phyloP scores from a whole-genome alignment of 2,113 vertebrate genomes.

The Gambusia holbrooki region DNA sequence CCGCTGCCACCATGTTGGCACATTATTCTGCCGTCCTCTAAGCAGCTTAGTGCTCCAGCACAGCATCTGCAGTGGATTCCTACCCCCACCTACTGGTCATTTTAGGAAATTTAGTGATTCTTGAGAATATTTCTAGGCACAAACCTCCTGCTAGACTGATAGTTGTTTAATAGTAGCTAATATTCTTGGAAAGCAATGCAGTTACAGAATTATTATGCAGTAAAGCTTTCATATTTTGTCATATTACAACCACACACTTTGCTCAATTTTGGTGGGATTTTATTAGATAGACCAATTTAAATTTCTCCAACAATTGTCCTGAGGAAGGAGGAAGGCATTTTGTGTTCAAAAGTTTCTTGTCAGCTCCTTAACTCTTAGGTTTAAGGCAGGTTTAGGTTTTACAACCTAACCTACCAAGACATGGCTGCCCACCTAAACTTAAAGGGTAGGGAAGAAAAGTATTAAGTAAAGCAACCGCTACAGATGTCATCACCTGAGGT shows the following conservation, averaged over 20 bases:
- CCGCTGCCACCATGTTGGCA: background rate
- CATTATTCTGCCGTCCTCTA: background rate
- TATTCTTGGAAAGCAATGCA: background rate
- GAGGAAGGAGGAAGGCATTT: background rate
- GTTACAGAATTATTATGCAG: background rate
- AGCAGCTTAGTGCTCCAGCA: background rate
- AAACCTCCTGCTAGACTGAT: background rate
- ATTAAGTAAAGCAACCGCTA: background rate
- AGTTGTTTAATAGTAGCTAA: background rate
- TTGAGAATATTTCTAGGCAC: background rate
- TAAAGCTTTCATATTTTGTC: background rate
- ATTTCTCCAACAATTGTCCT: background rate
- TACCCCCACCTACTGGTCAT: conserved; percentile 75
- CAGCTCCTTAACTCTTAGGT: too few species aligned
- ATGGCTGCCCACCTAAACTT: background rate
- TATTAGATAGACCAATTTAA: background rate
- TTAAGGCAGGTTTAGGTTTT: background rate
- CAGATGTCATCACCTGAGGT: background rate
- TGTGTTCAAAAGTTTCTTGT: background rate
- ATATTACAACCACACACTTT: background rate
- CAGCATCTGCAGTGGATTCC: conserved; percentile 44
- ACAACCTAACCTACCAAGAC: background rate
- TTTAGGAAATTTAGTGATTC: background rate
- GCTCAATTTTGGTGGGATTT: background rate
- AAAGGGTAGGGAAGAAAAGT: background rate